Conservation (phyloP, 2,888 invertebrate genomes). For the Parnassius glacialis region DNA sequence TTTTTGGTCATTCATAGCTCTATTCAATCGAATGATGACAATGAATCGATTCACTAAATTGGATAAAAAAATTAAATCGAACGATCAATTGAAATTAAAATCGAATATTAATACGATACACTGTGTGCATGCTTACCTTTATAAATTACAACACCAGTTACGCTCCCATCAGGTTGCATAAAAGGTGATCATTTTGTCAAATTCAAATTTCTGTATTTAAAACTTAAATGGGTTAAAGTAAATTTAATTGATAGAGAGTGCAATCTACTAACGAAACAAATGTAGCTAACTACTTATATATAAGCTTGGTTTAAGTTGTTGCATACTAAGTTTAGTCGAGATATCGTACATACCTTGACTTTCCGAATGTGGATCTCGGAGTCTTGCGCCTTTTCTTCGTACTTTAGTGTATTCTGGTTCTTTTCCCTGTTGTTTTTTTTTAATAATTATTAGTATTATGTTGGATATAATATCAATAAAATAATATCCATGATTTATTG, state of each 20-base stretch:
- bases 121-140: constrained; percentile 80
- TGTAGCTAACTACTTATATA: constrained; percentile 70
- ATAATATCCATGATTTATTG: too few relatives aligned
- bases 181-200: constrained; percentile 78
- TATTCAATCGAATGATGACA: constrained; percentile 20
- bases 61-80: constrained; percentile 34
- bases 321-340: constrained; percentile 18
- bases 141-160: constrained; percentile 78
- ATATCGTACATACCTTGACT: constrained; percentile 85
- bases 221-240: constrained; percentile 70
- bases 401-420: constrained; percentile 92
- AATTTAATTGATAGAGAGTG: constrained; percentile 69
- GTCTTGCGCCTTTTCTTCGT: constrained; percentile 88
- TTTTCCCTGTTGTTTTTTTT: constrained; percentile 82
- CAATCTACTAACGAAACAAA: constrained; percentile 73
- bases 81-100: constrained; percentile 30
- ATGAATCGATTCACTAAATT: constrained; percentile 39
- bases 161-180: constrained; percentile 79
- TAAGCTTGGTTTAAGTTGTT: constrained; percentile 53
- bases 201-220: constrained; percentile 70
- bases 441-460: too few relatives aligned
- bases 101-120: constrained; percentile 52
- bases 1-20: constrained; percentile 12
- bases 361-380: constrained; percentile 90
- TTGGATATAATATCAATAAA: too few relatives aligned